Base-by-base conservation (phyloP, 1,140 invertebrate genomes). In the Brachionus koreanus region DNA sequence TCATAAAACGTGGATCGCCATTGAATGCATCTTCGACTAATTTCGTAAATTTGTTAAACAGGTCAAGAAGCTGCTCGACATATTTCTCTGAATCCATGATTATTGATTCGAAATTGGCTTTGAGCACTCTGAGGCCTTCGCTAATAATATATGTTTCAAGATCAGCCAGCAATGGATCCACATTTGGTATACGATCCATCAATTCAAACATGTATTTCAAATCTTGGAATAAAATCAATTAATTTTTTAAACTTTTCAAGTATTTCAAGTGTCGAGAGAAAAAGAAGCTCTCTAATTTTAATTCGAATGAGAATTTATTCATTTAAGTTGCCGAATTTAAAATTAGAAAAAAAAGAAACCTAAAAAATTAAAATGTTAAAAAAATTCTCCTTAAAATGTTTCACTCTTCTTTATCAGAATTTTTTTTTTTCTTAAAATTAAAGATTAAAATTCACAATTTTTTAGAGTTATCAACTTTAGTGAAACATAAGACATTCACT, bases 1-100 rank as follows among this genome's bases (percentile, higher is more conserved):
- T 99, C 46, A 99, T 90, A 89, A 99, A 99, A 63, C 97, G 90
- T 5, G 97, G 95, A 90, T 99, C 97, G 90, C 98, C 95, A 85
- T 93, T 91, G 87, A 99, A 99, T 12, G 97, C 97, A 85, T 98
- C 94, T 85, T 92, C 93, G 6, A 98, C 96, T 83, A 99, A 90
- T 39, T 91, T 90, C 88, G 95, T 98, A 88, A 98, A 99, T 85
- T 92, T 91, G 84, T 93, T 92, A 88, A 98, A 99, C 42, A 99
- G 90, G 84, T 95, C 93, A 79, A 99, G 89, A 69, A 99, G 89
- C 83, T 96, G 92, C 87, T 99, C 97, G 9, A 99, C 97, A 90
- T 99, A 99, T 89, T 98, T 98, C 89, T 99, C 97, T 2, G 96
- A 97, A 87, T 99, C 97, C 89, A 96, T 87, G 83, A 95, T 97